Evolutionary conservation across 2,797 vertebrate genomes (phyloP).

Genomic region (Chiloscyllium punctatum): DNA sequence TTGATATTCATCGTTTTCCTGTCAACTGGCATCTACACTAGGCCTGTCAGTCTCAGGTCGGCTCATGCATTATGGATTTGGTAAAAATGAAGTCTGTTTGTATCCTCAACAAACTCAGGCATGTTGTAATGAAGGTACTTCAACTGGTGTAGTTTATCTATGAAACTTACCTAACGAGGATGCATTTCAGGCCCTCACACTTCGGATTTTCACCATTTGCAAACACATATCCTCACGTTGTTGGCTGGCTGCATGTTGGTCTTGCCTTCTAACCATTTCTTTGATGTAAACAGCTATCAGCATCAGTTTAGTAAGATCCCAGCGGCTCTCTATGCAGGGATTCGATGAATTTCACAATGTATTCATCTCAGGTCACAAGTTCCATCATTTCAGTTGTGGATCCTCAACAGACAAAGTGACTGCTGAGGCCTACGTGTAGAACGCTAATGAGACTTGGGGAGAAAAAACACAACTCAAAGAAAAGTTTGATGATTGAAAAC

Average conservation of each 20-base stretch:
- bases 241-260: not conserved
- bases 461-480: conserved; percentile 54
- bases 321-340: conserved; percentile 22
- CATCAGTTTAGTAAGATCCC: not conserved
- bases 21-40: not conserved
- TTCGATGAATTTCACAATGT: not conserved
- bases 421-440: conserved; percentile 53
- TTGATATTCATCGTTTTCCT: not conserved
- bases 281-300: not conserved
- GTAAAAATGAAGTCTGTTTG: not conserved
- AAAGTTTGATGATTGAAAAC: conserved; percentile 58
- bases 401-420: conserved; percentile 42
- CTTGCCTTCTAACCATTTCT: not conserved
- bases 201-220: not conserved
- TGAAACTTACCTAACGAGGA: not conserved
- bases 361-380: not conserved
- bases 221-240: not conserved
- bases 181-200: not conserved
- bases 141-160: not conserved
- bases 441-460: conserved; percentile 52
- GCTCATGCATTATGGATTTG: not conserved
- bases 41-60: not conserved
- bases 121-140: conserved; percentile 17
- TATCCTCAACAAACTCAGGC: conserved; percentile 31
- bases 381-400: not conserved